Evolutionary conservation across 2,797 vertebrate genomes (phyloP), one percentile per base, ranked within the genome.

Genomic region (Streptopelia turtur): DNA sequence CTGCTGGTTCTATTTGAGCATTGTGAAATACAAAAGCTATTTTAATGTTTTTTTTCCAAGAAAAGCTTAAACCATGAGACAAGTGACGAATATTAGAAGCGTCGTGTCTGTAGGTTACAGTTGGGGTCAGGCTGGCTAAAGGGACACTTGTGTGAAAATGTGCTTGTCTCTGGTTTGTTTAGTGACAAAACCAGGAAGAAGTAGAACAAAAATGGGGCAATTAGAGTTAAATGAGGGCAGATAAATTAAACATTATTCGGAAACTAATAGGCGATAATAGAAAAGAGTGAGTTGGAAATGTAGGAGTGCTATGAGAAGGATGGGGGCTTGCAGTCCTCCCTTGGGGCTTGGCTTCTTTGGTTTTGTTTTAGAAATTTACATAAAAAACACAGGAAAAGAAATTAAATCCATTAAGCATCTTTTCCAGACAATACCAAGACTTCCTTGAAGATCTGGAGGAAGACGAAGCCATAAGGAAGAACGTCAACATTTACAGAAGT

Each of bases 381-480:
- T n/a, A 16, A 84, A 43, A 35, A 68, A 30, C 30, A 37, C 28
- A 65, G 33, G 64, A 63, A 13, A 59, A 61, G 25, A 22, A 75
- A 70, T 13, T 85, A 63, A 94, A 27, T 57, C 11, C 9, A 30
- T 83, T 24, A 21, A 85, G 37, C 22, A 31, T 82, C 45, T 88
- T 94, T 92, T 95, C 4, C 87, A 99, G 99, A 76, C 99, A 99
- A 97, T 99, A 99, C 97, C 98, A 99, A 93, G 99, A 99, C 97
- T 99, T 99, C 97, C 98, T 99, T 94, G 99, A 99, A 97, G 99
- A 99, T 97, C 98, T 99, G 25, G 99, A 99, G 96, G 99, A 99
- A 94, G 99, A 99, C 95, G 99, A 99, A 93, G 93, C 98, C 27
- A 98, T 99, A 90, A 98, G 99, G 94, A 99, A 99, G 97, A 99